Percentiles rank a stretch among this genome's conserved stretches.
These are phyloP conservation scores for Diceros bicornis DNA, from an alignment of 2,797 vertebrate genomes.

Conservation along the genomic window DNA sequence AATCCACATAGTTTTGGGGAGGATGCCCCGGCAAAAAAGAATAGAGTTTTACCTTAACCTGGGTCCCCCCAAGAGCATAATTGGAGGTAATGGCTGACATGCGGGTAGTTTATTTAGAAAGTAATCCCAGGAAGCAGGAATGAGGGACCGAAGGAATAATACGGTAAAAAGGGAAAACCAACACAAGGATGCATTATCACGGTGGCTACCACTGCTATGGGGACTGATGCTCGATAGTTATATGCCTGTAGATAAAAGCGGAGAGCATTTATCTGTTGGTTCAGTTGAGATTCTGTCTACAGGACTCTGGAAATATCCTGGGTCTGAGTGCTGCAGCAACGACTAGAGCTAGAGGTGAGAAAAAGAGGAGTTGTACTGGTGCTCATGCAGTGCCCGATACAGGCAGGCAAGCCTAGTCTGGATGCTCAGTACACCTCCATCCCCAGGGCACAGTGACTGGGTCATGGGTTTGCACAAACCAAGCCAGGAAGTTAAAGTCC, in stretches of 20 bases:
- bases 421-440: not conserved
- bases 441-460: not conserved
- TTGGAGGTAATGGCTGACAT: not conserved
- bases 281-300: not conserved
- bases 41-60: not conserved
- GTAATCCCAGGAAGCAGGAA: not conserved
- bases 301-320: not conserved
- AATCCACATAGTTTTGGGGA: not conserved
- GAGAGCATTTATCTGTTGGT: not conserved
- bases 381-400: not conserved
- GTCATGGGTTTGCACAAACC: not conserved
- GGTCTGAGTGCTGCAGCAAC: not conserved
- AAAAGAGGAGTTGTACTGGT: not conserved
- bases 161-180: not conserved
- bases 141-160: not conserved
- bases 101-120: not conserved
- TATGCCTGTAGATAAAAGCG: not conserved
- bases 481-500: not conserved
- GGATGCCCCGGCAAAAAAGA: not conserved
- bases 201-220: not conserved
- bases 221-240: not conserved
- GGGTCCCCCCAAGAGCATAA: not conserved
- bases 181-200: not conserved
- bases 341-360: not conserved
- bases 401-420: not conserved